Percentiles rank a stretch among this genome's conserved stretches.
These are phyloP conservation scores for Albula goreensis DNA, from an alignment of 2,113 vertebrate species.

Conservation along the genomic window DNA sequence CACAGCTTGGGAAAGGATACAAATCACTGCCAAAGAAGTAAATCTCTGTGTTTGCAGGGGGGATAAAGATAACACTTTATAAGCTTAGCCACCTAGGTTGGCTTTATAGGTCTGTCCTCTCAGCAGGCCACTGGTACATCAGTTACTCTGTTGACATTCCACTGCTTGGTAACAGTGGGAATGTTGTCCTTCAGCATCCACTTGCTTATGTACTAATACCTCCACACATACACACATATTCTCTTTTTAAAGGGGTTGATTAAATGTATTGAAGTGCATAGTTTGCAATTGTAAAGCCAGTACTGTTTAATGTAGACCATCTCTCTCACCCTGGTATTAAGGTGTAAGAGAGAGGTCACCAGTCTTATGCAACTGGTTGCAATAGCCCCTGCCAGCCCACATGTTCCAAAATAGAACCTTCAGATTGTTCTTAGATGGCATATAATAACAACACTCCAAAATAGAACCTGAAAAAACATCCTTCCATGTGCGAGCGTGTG, in stretches of 20 bases:
- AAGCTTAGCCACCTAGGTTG: not conserved
- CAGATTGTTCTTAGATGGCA: slow-evolving; percentile 61
- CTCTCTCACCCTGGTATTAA: slow-evolving; percentile 25
- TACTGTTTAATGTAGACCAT: slow-evolving; percentile 30
- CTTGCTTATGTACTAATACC: not conserved
- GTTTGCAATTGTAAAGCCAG: slow-evolving; percentile 2
- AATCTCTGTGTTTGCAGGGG: not conserved
- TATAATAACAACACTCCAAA: slow-evolving; percentile 62
- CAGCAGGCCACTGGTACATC: slow-evolving; percentile 6
- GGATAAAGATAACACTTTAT: slow-evolving; percentile 13
- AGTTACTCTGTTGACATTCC: not conserved
- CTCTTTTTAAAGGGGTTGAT: not conserved
- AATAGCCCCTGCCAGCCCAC: slow-evolving; percentile 44
- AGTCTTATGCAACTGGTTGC: slow-evolving; percentile 62
- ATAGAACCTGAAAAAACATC: slow-evolving; percentile 47
- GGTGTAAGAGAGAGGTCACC: slow-evolving; percentile 60
- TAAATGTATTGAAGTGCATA: not conserved
- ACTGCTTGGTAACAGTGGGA: not conserved
- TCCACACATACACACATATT: not conserved
- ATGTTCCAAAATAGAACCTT: slow-evolving; percentile 59
- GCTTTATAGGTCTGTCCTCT: not conserved
- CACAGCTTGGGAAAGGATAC: not conserved
- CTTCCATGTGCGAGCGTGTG: not conserved
- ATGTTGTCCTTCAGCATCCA: not conserved
- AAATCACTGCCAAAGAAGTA: slow-evolving; percentile 20